phyloP scores from a whole-genome alignment of 2,888 invertebrate genomes.

The Troides aeacus region DNA sequence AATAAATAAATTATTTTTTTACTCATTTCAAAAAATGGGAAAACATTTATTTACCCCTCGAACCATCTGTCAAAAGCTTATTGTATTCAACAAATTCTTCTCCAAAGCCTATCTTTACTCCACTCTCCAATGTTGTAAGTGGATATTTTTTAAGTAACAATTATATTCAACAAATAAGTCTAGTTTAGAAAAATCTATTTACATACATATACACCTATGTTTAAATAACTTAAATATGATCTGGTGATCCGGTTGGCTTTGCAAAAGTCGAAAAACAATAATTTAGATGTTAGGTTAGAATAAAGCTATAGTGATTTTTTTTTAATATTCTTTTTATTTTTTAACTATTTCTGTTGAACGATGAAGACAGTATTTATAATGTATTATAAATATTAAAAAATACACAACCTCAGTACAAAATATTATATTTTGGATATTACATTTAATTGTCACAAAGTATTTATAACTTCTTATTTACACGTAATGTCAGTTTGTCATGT shows the following conservation, averaged over 20 bases:
- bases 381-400: not conserved
- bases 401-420: not conserved
- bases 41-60: not conserved
- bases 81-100: not conserved
- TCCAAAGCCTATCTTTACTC: not conserved
- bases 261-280: too few relatives aligned
- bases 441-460: constrained; percentile 18
- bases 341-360: too few relatives aligned
- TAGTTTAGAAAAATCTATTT: not conserved
- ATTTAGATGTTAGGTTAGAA: too few relatives aligned
- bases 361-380: too few relatives aligned
- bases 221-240: too few relatives aligned
- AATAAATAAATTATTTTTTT: too few relatives aligned
- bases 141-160: not conserved
- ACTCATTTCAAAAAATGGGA: not conserved
- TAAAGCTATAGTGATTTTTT: too few relatives aligned
- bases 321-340: too few relatives aligned
- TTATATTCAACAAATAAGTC: not conserved
- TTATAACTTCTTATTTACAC: not conserved
- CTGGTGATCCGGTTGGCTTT: too few relatives aligned
- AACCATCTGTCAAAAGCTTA: not conserved
- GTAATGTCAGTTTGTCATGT: constrained; percentile 1
- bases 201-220: not conserved
- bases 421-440: not conserved
- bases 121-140: not conserved